Evolutionary conservation across 2,113 vertebrate genomes (phyloP).

Genomic region (Irena cyanogastra): DNA sequence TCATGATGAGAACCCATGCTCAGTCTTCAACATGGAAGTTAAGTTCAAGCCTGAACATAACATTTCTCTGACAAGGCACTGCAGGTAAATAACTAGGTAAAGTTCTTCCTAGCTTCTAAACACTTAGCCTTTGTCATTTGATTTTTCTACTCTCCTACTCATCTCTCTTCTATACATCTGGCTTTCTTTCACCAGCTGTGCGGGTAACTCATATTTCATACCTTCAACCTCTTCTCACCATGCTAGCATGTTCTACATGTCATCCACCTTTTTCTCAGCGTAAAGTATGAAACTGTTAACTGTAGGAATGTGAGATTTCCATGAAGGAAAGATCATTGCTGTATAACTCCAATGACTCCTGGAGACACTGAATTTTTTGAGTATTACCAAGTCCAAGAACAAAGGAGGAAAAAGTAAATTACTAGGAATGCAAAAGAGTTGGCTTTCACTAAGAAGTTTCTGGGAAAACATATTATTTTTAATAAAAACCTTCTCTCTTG

Average conservation of each 20-base stretch:
- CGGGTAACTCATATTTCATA: background rate
- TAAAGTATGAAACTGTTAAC: background rate
- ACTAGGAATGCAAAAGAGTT: background rate
- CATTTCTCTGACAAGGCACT: background rate
- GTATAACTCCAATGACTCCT: background rate
- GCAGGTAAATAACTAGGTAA: background rate
- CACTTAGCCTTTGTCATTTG: background rate
- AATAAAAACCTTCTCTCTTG: background rate
- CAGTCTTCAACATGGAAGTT: background rate
- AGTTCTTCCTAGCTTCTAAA: background rate
- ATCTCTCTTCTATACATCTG: background rate
- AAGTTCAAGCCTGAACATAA: background rate
- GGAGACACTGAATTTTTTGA: background rate
- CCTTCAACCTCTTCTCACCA: background rate
- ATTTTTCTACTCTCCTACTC: background rate
- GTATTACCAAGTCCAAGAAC: background rate
- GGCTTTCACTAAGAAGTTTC: background rate
- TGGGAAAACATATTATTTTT: background rate
- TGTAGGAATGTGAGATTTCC: background rate
- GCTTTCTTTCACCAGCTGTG: background rate
- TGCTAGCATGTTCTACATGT: background rate
- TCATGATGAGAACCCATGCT: background rate
- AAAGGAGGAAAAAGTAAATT: background rate
- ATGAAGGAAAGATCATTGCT: background rate
- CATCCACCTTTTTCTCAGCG: background rate